These are phyloP conservation scores for Tetragonula carbonaria DNA, from an alignment of 2,888 invertebrate species.

Conservation along the genomic window DNA sequence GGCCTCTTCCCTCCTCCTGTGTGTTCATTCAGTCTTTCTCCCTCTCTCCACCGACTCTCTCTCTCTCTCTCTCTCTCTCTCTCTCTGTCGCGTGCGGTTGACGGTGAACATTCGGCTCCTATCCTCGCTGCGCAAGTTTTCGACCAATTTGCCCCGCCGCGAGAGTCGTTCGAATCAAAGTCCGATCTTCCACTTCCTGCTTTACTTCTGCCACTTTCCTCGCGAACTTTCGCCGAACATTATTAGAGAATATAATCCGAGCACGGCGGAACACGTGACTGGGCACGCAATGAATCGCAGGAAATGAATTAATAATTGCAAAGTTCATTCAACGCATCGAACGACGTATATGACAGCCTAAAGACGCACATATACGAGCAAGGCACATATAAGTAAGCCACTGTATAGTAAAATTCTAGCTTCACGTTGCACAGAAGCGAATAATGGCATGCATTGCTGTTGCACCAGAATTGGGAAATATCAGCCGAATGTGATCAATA, in stretches of 20 bases:
- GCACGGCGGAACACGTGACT: background rate
- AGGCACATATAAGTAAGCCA: no score
- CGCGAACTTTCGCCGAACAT: no score
- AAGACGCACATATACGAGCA: no score
- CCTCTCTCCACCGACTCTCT: constrained; percentile 5
- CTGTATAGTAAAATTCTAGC: no score
- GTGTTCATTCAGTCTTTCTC: constrained; percentile 48
- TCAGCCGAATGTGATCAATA: no score
- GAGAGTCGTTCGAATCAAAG: background rate
- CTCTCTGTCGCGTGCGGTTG: background rate
- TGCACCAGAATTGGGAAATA: no score
- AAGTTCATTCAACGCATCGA: no score
- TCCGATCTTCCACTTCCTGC: background rate
- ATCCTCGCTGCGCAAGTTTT: constrained; percentile 14
- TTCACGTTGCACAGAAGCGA: no score
- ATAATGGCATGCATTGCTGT: no score
- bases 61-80: constrained; percentile 2
- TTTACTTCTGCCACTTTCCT: background rate
- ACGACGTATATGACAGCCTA: no score
- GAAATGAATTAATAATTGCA: background rate
- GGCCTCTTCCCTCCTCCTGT: constrained; percentile 15
- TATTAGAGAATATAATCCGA: background rate
- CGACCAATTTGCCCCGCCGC: background rate
- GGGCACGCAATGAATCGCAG: background rate
- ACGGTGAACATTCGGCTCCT: constrained; percentile 10